These are phyloP conservation scores for Eubucco bourcierii DNA, from an alignment of 2,113 vertebrate species.

Conservation along the genomic window DNA sequence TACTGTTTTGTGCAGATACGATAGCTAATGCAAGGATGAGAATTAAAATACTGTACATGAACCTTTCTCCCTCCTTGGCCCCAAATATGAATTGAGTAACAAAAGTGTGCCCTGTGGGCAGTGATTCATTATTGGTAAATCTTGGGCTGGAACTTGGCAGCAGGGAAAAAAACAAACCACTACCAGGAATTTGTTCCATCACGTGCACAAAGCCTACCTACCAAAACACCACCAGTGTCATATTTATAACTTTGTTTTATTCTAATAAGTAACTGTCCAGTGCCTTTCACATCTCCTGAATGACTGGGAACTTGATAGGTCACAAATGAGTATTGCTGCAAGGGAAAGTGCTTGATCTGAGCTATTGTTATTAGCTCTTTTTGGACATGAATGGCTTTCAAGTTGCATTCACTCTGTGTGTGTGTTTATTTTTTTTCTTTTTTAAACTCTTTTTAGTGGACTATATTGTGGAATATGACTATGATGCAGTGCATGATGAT, in stretches of 20 bases:
- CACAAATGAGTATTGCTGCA: neutral
- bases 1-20: neutral
- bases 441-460: conserved; percentile 76
- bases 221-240: fast-evolving
- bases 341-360: neutral
- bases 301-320: neutral
- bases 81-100: neutral
- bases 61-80: neutral
- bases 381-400: neutral
- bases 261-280: neutral
- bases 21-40: neutral
- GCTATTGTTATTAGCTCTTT: neutral
- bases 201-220: neutral
- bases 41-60: neutral
- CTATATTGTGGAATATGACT: conserved; percentile 94
- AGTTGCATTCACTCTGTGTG: neutral
- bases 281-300: neutral
- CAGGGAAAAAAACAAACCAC: neutral
- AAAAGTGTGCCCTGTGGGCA: neutral
- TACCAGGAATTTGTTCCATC: neutral
- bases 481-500: conserved; percentile 90
- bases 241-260: neutral
- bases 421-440: neutral
- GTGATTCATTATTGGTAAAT: neutral
- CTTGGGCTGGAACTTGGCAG: neutral